Conservation (phyloP, 2,113 vertebrate genomes). For the Myotis brandtii region DNA sequence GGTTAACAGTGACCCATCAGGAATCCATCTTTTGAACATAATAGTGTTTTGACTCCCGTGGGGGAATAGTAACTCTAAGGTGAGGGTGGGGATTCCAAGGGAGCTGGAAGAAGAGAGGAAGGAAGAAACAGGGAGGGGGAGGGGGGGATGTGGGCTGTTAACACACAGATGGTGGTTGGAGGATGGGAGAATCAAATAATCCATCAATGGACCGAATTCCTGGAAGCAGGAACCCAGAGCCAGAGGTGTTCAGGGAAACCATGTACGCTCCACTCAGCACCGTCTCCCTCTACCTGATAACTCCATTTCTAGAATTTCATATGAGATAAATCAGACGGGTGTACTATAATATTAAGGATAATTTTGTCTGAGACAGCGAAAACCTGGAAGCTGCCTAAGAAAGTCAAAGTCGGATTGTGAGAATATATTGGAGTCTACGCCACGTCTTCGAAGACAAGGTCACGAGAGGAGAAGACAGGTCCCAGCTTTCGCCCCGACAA, state of each 20-base stretch:
- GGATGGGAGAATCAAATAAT: background rate
- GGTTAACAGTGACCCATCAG: rapidly evolving
- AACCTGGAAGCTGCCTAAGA: background rate
- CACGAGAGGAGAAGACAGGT: rapidly evolving
- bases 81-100: rapidly evolving
- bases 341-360: no score
- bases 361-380: background rate
- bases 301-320: background rate
- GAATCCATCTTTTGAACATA: background rate
- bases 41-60: rapidly evolving
- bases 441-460: background rate
- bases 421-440: rapidly evolving
- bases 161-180: background rate
- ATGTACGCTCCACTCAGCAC: no score
- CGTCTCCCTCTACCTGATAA: background rate
- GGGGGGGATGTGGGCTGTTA: background rate
- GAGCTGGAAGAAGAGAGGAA: background rate
- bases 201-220: background rate
- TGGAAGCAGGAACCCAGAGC: background rate
- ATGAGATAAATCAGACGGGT: background rate
- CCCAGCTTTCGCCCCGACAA: background rate
- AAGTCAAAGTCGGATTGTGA: background rate
- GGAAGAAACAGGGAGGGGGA: no score
- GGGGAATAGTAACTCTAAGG: rapidly evolving
- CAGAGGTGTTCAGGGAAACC: no score